A percentile compares a stretch with the other conserved stretches of the same genome.
These are phyloP conservation scores for Phalacrocorax pelagicus DNA, from an alignment of 2,113 vertebrate species.

Conservation along the genomic window DNA sequence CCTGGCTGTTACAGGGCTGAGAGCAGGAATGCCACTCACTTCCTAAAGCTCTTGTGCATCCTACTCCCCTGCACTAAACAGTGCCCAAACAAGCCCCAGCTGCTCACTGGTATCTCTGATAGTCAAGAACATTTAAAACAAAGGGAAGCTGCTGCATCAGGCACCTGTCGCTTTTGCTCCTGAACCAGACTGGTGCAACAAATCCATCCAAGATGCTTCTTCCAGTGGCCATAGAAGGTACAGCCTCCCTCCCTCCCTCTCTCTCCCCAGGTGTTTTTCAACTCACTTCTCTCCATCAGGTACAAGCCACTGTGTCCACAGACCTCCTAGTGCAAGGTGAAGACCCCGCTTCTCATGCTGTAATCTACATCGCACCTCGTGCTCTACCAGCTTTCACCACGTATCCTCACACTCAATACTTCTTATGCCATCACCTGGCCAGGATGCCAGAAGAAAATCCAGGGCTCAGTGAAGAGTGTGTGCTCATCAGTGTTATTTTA, in stretches of 20 bases:
- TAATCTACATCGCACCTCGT: rapidly evolving
- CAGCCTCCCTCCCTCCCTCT: neutral
- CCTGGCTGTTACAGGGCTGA: neutral
- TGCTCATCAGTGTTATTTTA: neutral
- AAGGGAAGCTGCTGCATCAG: neutral
- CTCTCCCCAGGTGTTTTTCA: rapidly evolving
- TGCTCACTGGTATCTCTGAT: neutral
- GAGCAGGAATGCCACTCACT: neutral
- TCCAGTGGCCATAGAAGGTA: neutral
- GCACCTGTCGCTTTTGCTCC: neutral
- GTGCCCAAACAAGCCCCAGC: neutral
- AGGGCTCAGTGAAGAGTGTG: rapidly evolving
- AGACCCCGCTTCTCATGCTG: rapidly evolving
- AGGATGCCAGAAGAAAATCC: neutral
- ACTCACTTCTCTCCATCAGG: neutral
- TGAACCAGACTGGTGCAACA: neutral
- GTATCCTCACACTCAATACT: rapidly evolving
- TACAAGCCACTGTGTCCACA: neutral
- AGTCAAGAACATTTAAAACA: neutral
- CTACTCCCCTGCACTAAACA: neutral
- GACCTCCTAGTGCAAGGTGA: neutral
- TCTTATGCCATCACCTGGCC: rapidly evolving
- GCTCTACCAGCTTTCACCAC: neutral
- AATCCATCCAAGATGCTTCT: neutral
- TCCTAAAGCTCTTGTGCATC: neutral